Percentiles rank a stretch among this genome's conserved stretches.
Evolutionary conservation across 1,140 invertebrate genomes (phyloP).

Genomic region (Akabosia matsudoensis): DNA sequence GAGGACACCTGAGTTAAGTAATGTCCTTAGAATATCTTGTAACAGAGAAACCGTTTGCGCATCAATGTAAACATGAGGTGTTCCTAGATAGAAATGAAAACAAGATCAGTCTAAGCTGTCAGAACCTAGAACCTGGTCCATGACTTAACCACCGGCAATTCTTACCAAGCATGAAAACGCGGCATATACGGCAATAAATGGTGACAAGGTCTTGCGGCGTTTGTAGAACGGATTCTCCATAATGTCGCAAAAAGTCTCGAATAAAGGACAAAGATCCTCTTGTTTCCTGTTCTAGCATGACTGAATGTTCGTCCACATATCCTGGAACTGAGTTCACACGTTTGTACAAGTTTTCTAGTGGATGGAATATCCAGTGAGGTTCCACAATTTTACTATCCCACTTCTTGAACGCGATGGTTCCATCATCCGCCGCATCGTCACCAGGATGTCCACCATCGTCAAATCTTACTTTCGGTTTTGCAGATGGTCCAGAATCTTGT

Average conservation of each 20-base stretch:
- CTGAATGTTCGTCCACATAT: conserved; percentile 7
- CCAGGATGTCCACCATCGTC: conserved; percentile 15
- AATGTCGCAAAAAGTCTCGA: not conserved
- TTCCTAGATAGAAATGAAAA: not conserved
- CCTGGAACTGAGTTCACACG: not conserved
- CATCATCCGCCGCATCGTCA: not conserved
- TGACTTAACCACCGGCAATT: not conserved
- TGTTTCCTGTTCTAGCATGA: not conserved
- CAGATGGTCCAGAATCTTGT: not conserved
- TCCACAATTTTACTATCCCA: not conserved
- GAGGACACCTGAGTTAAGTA: not conserved
- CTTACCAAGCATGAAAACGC: conserved; percentile 26
- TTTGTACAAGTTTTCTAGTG: conserved; percentile 24
- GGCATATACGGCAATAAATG: conserved; percentile 26
- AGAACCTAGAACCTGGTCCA: not conserved
- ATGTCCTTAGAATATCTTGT: not conserved
- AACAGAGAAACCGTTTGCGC: not conserved
- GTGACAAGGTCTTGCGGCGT: conserved; percentile 23
- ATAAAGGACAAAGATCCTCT: not conserved
- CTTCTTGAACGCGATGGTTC: not conserved
- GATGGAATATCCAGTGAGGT: conserved; percentile 28
- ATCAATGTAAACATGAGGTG: conserved; percentile 4
- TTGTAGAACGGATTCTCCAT: conserved; percentile 1
- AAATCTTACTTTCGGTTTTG: conserved; percentile 8
- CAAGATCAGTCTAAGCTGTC: not conserved